Conservation (phyloP, 2,797 vertebrate genomes). For the Syngnathus rostellatus region DNA sequence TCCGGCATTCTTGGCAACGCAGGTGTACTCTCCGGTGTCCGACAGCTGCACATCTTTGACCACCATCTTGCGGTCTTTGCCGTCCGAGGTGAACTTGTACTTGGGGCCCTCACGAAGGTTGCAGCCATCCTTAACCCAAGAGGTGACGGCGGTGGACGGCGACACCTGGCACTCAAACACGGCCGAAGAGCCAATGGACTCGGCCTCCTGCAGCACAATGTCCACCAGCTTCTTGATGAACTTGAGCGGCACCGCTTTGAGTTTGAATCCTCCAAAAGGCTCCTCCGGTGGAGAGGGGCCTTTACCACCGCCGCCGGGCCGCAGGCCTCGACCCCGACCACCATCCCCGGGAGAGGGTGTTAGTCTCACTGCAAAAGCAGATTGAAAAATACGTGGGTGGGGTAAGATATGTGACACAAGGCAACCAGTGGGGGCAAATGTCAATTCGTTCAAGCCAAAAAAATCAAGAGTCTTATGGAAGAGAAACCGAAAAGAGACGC, state of each 20-base stretch:
- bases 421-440: not conserved
- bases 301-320: conserved; percentile 85
- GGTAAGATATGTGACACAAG: conserved; percentile 10
- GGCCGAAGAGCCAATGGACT: conserved; percentile 89
- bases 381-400: conserved; percentile 17
- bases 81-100: conserved; percentile 90
- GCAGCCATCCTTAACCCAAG: conserved; percentile 94
- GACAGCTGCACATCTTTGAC: conserved; percentile 96
- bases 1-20: conserved; percentile 85
- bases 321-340: conserved; percentile 81
- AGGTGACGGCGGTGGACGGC: conserved; percentile 86
- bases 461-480: not conserved
- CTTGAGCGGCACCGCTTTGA: conserved; percentile 93
- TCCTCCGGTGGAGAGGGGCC: conserved; percentile 92
- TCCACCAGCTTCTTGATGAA: conserved; percentile 90
- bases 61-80: conserved; percentile 90
- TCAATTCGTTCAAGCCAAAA: not conserved
- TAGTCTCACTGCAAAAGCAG: conserved; percentile 74
- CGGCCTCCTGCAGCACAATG: conserved; percentile 86
- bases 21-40: conserved; percentile 93
- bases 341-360: conserved; percentile 93
- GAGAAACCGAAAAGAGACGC: not conserved
- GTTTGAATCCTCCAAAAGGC: conserved; percentile 84
- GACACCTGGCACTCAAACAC: conserved; percentile 92
- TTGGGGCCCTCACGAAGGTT: conserved; percentile 92